Base-by-base conservation (phyloP, 2,113 vertebrate genomes). In the Rhinopomastus cyanomelas region DNA sequence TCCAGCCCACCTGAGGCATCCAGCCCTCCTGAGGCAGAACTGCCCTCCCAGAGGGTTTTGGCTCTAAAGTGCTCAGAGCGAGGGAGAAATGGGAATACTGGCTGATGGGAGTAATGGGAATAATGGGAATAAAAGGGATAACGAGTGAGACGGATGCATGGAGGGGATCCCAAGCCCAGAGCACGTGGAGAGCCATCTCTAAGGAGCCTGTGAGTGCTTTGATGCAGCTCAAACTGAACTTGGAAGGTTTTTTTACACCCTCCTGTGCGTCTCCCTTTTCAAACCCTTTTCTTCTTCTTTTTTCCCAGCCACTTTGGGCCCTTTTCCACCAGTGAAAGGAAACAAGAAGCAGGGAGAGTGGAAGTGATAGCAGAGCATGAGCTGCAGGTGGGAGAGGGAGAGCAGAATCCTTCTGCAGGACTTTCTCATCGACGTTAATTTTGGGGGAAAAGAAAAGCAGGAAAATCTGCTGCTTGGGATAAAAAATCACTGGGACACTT, bases 121-220 rank as follows among this genome's bases (percentile, higher is more conserved):
- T 3, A 2, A 3, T 7, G 56, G 67, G 62, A 66, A 52, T 61
- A 21, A 75, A 44, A 42, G 36, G 49, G 61, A 56, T 46, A 8
- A 55, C 0, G 66, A 8, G 42, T 5, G 42, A 67, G 34, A 36
- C 4, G 82, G 42, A 11, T 9, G 27, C 39, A 3, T 0, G 0
- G 37, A 3, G 3, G 12, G 37, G 9, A 4, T 5, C 56, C 65
- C 12, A 11, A 20, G 83, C 7, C 8, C 37, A 36, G 56, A 32
- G 8, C 6, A 4, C 0, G 0, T 0, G 12, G 12, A 1, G 1
- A 9, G 19, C 12, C 8, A 3, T 2, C 44, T 36, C 46, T 5
- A 3, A 78, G 69, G 85, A 9, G 66, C 11, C 12, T 7, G 34
- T 0, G 5, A 42, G 22, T 3, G 61, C 36, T 74, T 65, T 30